A percentile compares a stretch with the other conserved stretches of the same genome.
These are phyloP conservation scores for Elegia similella DNA, from an alignment of 2,888 invertebrate genomes.

Conservation along the genomic window DNA sequence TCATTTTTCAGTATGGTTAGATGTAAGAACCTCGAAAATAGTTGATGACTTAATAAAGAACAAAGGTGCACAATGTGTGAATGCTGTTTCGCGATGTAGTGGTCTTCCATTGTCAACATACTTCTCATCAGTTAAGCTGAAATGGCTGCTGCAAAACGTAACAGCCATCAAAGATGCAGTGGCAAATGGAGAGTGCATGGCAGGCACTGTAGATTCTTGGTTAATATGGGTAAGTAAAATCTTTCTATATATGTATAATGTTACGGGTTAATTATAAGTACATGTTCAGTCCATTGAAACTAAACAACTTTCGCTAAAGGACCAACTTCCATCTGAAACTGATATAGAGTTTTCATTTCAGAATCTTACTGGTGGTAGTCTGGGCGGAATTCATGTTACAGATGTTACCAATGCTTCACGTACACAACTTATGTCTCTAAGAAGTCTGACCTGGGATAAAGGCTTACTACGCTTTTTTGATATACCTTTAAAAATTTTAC, in stretches of 20 bases:
- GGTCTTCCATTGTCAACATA: constrained; percentile 98
- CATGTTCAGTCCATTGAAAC: too few relatives aligned
- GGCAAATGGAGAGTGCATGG: constrained; percentile 85
- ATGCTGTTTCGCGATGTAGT: constrained; percentile 79
- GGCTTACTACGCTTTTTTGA: constrained; percentile 93
- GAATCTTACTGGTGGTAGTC: constrained; percentile 83
- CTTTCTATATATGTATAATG: too few relatives aligned
- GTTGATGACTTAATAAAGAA: constrained; percentile 85
- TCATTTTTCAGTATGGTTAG: constrained; percentile 90
- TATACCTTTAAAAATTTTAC: constrained; percentile 91
- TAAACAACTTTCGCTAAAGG: too few relatives aligned
- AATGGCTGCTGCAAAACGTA: constrained; percentile 95
- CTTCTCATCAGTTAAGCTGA: constrained; percentile 96
- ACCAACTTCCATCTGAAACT: too few relatives aligned
- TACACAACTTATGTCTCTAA: constrained; percentile 97
- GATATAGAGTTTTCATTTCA: constrained; percentile 34
- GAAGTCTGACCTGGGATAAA: constrained; percentile 94
- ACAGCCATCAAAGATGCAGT: constrained; percentile 87
- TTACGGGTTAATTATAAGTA: too few relatives aligned
- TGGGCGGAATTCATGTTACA: constrained; percentile 88
- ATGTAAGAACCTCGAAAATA: constrained; percentile 91
- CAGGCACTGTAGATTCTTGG: constrained; percentile 98
- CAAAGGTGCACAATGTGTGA: constrained; percentile 63
- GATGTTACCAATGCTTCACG: constrained; percentile 98
- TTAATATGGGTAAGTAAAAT: constrained; percentile 89